Evolutionary conservation across 2,888 invertebrate genomes (phyloP), one percentile per base, ranked within the genome.

Genomic region (Standfussiana lucernea): DNA sequence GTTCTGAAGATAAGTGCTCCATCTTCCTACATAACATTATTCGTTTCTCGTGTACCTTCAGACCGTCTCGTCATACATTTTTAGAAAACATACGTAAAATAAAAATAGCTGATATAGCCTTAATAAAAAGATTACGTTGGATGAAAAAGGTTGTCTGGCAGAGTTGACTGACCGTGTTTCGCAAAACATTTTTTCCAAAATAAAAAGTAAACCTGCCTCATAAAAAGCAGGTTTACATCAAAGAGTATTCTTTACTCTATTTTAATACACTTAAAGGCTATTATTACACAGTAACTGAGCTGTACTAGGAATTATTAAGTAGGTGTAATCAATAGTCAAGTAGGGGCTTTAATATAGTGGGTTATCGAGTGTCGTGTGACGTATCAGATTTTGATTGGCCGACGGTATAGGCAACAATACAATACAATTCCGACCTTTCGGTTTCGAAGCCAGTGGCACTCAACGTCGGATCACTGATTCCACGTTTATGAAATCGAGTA

Each of bases 371-470:
- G 62, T 62, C 50, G 37, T 18, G n/a, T 82, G 61, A 42, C 56
- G 62, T 85, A 37, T 75, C 68, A 59, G 35, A 72, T 85, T 74
- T 56, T 56, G 81, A 59, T 81, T 53, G 71, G 68, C 40, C 13
- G 64, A 59, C 37, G 50, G 40, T 28, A 10, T 65, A 18, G 61
- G 40, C 37, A 32, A 59, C 24, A 70, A n/a, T n/a, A n/a, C 35
- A 61, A 84, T 71, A 84, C 72, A 71, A 79, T 71, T 79, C 71
- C 45, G 7, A 47, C 53, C 53, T 79, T 62, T 84, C 71, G 59
- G 61, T 84, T 66, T 66, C 80, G 84, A 80, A 80, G 71, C 53
- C 59, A 40, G 15, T 40, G 24, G 28, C 56, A 66, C 45, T 79
- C 71, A 61, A 61, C 37, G 4, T 53, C 53, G 50, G 24, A 28